Evolutionary conservation across 2,888 invertebrate species (phyloP), one percentile per base, ranked within the genome.

Genomic region (Melanargia galathea): DNA sequence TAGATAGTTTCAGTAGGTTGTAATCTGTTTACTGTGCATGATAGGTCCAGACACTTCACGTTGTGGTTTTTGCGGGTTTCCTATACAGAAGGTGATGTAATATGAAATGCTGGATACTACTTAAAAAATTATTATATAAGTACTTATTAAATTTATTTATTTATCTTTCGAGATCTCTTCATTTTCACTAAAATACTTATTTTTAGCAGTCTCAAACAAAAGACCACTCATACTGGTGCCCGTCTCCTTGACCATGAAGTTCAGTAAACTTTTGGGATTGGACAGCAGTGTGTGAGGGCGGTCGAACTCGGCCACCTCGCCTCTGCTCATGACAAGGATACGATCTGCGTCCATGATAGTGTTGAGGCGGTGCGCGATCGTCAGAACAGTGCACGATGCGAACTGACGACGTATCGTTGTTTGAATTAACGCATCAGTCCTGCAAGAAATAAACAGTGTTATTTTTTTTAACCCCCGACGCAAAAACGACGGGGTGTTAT

Each of bases 321-420:
- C 98, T 38, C 93, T 93, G 74, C 96, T 95, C 94, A 98, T 95
- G 0, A 98, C 97, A 54, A 98, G 87, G 13, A 97, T 95, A 54
- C 95, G 93, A 85, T 97, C 96, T 0, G 96, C 96, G 81, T 98
- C 97, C 95, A 98, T 97, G 66, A 98, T 95, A 0, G 98, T 98
- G 79, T 97, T 95, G 24, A 98, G 89, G 33, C 98, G 93, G 84
- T 98, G 98, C 2, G 98, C 98, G 33, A 98, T 97, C 0, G 97
- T 98, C 22, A 98, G 84, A 11, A 98, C 97, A 0, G 97, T 97
- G 79, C 97, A 97, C 0, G 94, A 78, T 6, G 91, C 88, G 76
- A 97, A 97, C 81, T 95, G 94, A 7, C 90, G 91, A 38, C 97
- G 92, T 49, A 97, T 97, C 0, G 97, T 96, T 71, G 92, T 92